These are phyloP conservation scores for Drosophila nebulosa DNA, from an alignment of 1,140 invertebrate genomes.

Conservation along the genomic window DNA sequence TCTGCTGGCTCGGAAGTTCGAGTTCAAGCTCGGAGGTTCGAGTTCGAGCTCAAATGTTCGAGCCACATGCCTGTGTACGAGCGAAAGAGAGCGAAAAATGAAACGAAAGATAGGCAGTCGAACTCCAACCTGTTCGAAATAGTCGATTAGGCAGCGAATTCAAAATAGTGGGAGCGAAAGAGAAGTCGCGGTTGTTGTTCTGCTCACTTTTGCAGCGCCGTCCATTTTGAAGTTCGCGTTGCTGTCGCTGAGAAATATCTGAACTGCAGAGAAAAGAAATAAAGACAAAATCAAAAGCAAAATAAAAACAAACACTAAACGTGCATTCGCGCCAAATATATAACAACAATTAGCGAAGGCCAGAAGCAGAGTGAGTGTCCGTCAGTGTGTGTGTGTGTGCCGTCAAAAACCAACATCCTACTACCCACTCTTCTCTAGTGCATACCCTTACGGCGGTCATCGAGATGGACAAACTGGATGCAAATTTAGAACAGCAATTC, in stretches of 20 bases:
- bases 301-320: slow-evolving; percentile 73
- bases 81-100: no score
- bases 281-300: slow-evolving; percentile 66
- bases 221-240: neutral
- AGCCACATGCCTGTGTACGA: no score
- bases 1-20: no score
- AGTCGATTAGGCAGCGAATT: no score
- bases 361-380: slow-evolving; percentile 69
- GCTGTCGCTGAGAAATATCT: slow-evolving; percentile 55
- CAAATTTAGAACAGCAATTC: slow-evolving; percentile 78
- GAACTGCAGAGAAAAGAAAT: slow-evolving; percentile 73
- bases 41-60: no score
- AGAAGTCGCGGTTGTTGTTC: no score
- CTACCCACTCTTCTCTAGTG: slow-evolving; percentile 38
- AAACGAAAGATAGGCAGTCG: no score
- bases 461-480: slow-evolving; percentile 75
- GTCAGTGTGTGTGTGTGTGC: slow-evolving; percentile 16
- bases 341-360: slow-evolving; percentile 70
- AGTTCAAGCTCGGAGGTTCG: no score
- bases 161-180: no score
- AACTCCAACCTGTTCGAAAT: no score
- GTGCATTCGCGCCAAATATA: slow-evolving; percentile 72
- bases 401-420: slow-evolving; percentile 24
- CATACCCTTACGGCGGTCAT: slow-evolving; percentile 68
- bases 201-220: slow-evolving; percentile 3